phyloP scores from a whole-genome alignment of 2,113 vertebrate species.

The Archocentrus centrarchus region DNA sequence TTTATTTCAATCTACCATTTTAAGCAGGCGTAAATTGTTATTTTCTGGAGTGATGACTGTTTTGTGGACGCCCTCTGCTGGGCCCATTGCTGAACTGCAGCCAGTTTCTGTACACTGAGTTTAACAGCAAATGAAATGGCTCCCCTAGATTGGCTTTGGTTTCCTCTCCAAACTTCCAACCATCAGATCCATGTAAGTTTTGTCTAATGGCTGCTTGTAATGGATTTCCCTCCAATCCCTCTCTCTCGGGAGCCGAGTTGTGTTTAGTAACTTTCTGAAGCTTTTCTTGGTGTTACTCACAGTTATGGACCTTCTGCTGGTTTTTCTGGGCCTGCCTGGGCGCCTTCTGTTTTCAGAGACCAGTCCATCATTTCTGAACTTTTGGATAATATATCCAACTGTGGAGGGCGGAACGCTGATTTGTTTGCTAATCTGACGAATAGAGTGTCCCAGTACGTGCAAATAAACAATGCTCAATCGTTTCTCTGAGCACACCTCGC shows the following conservation, averaged over 20 bases:
- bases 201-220: background rate
- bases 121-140: background rate
- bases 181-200: background rate
- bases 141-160: background rate
- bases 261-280: background rate
- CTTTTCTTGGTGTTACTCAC: slow-evolving; percentile 1
- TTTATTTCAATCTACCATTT: background rate
- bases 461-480: background rate
- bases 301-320: background rate
- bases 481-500: background rate
- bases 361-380: background rate
- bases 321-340: background rate
- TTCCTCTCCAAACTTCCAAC: too few relatives aligned
- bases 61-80: background rate
- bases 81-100: background rate
- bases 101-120: background rate
- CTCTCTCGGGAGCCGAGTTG: background rate
- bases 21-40: background rate
- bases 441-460: background rate
- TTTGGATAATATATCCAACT: background rate
- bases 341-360: accelerated
- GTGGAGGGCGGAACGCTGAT: background rate
- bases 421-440: background rate
- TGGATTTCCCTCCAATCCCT: background rate
- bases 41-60: background rate